These are phyloP conservation scores for Dolichallabes microphthalmus DNA, from an alignment of 2,113 vertebrate species.

Conservation along the genomic window DNA sequence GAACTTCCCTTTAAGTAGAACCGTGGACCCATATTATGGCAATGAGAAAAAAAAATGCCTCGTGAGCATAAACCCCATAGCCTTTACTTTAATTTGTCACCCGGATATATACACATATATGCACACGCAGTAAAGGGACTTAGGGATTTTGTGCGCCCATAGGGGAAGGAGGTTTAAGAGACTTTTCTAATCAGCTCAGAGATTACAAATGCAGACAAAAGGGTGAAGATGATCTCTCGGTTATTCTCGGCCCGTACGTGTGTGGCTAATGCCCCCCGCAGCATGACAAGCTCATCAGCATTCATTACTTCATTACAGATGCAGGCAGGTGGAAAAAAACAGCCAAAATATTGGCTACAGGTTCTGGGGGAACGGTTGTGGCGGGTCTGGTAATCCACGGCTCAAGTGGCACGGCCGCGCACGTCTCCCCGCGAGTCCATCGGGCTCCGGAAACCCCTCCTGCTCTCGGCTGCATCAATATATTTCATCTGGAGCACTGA, in stretches of 20 bases:
- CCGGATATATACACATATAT: not conserved
- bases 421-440: constrained; percentile 76
- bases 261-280: constrained; percentile 41
- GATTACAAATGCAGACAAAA: constrained; percentile 73
- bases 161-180: constrained; percentile 69
- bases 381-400: constrained; percentile 83
- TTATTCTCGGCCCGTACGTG: constrained; percentile 1
- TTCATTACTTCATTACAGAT: constrained; percentile 49
- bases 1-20: not conserved
- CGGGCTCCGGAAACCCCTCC: constrained; percentile 70
- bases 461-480: constrained; percentile 78
- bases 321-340: constrained; percentile 68
- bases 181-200: constrained; percentile 84
- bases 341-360: constrained; percentile 82
- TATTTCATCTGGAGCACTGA: constrained; percentile 78
- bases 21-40: not conserved
- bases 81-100: not conserved
- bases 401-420: constrained; percentile 85
- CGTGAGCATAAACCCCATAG: not conserved
- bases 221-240: constrained; percentile 58
- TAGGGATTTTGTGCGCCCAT: constrained; percentile 23
- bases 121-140: not conserved
- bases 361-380: constrained; percentile 64
- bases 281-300: constrained; percentile 42
- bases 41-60: not conserved